Conservation (phyloP, 1,140 invertebrate species). For the Grapholita molesta region DNA sequence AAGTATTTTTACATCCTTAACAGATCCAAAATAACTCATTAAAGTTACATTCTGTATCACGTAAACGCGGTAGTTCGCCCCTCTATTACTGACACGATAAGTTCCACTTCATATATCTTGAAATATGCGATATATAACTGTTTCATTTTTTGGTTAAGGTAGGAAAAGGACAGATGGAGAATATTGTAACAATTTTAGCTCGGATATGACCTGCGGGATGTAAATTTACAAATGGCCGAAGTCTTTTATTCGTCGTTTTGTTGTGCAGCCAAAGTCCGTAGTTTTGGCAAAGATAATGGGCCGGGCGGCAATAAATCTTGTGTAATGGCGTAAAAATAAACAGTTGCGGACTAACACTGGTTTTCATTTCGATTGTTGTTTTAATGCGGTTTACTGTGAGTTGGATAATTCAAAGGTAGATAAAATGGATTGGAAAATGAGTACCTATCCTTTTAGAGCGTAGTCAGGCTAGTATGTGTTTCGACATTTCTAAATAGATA, state of each 20-base stretch:
- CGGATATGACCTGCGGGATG: constrained; percentile 6
- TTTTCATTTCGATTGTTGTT: constrained; percentile 28
- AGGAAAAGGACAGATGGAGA: neutral
- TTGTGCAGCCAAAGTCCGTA: constrained; percentile 33
- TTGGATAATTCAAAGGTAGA: neutral
- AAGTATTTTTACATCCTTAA: neutral
- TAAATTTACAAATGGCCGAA: constrained; percentile 29
- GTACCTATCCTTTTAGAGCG: neutral
- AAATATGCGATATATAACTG: neutral
- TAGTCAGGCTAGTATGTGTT: neutral
- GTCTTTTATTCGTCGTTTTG: constrained; percentile 32
- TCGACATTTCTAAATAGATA: no score
- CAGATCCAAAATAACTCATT: neutral
- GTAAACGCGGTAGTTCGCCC: neutral
- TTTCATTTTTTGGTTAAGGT: neutral
- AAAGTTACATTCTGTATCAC: neutral
- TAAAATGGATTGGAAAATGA: no score
- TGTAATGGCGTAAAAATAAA: constrained; percentile 50
- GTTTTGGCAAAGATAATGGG: constrained; percentile 41
- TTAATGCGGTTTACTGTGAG: constrained; percentile 19
- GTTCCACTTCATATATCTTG: neutral
- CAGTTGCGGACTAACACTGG: constrained; percentile 29
- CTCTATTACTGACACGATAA: neutral
- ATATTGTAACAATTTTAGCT: neutral
- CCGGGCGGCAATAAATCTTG: constrained; percentile 38